Base-by-base conservation (phyloP, 1,140 invertebrate genomes). In the Trinorchestia longiramus region DNA sequence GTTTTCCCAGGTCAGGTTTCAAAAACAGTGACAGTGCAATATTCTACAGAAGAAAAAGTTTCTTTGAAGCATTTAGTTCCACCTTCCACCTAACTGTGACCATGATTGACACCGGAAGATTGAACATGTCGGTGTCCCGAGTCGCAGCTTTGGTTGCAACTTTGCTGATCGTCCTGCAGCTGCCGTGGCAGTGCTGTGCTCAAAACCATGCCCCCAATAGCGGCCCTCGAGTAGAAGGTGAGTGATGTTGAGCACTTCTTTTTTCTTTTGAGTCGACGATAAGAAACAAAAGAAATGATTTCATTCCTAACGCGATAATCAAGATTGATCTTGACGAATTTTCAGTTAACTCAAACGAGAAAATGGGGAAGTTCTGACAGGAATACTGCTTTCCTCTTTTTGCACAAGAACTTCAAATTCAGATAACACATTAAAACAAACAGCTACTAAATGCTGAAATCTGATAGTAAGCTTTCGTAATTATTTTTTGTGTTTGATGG, bases 11-110 rank as follows among this genome's bases (percentile, higher is more conserved):
- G 36, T 77, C 62, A 11, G 62, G 36, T 77, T 77, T 77, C 62
- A 77, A 77, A 77, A 77, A 77, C 62, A 77, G 62, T 77, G 62
- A 77, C 62, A 77, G 62, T 77, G 62, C 62, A 77, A 77, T 77
- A 77, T 77, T 77, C 62, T 77, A 36, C 62, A 77, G 62, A 77
- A 77, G 62, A 36, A 77, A 77, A 36, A 77, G 62, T 77, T 77
- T 77, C 62, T 15, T 28, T 36, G 62, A 77, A 36, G 62, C 62
- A 77, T 77, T 77, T 77, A 77, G 62, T 77, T 77, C 28, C 11
- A 36, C 62, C 62, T 3, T 11, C 15, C 28, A 28, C 62, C 11
- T 15, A 77, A 36, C 62, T 1, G 15, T 77, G 62, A 23, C 62
- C 11, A 36, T 77, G 62, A 77, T 77, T 28, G 28, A 28, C 62